phyloP scores from a whole-genome alignment of 2,797 vertebrate genomes.

The Periparus ater region DNA sequence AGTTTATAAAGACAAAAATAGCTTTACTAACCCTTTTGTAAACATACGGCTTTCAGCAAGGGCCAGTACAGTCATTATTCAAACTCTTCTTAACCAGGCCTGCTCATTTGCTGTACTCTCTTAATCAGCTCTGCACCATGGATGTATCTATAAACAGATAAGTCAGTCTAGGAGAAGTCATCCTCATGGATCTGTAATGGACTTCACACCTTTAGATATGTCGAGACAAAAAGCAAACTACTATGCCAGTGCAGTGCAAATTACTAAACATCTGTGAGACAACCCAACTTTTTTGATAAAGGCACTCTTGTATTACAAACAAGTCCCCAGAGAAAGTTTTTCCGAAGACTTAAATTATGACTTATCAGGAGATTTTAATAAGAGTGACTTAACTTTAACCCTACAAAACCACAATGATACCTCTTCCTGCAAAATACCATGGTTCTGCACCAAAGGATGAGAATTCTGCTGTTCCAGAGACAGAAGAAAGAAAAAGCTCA shows the following conservation, averaged over 20 bases:
- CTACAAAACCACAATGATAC: not conserved
- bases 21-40: constrained; percentile 72
- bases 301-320: not conserved
- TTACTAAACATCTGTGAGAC: not conserved
- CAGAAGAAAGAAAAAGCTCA: not conserved
- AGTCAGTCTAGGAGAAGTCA: constrained; percentile 25
- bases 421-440: not conserved
- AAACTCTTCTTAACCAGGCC: constrained; percentile 56
- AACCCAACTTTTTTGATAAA: not conserved
- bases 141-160: constrained; percentile 18
- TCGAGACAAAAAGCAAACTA: not conserved
- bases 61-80: constrained; percentile 60
- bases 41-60: constrained; percentile 73
- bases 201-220: not conserved
- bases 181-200: not conserved
- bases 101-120: constrained; percentile 30
- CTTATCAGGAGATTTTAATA: not conserved
- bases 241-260: not conserved
- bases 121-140: constrained; percentile 22
- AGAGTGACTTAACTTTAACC: not conserved
- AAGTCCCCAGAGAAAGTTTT: not conserved
- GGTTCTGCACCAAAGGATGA: not conserved
- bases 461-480: not conserved
- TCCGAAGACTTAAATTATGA: not conserved
- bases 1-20: constrained; percentile 77